Percentiles rank a stretch among this genome's conserved stretches.
phyloP scores from a whole-genome alignment of 2,888 invertebrate species.

The Apotomis betuletana region DNA sequence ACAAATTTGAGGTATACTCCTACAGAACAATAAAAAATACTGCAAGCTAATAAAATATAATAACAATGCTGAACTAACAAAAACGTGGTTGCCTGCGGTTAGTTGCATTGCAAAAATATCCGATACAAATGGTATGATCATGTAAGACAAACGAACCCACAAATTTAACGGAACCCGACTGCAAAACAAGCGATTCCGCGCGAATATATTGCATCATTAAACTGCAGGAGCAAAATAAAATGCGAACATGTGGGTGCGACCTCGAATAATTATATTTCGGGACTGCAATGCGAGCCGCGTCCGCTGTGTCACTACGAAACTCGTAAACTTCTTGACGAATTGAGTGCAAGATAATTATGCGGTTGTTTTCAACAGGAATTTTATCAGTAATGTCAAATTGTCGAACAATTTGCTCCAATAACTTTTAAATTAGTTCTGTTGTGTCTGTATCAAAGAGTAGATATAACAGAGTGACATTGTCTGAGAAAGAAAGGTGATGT shows the following conservation, averaged over 20 bases:
- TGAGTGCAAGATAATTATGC: constrained; percentile 28
- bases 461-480: too few relatives aligned
- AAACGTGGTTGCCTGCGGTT: neutral
- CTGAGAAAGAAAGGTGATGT: too few relatives aligned
- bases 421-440: neutral
- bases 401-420: neutral
- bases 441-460: too few relatives aligned
- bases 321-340: constrained; percentile 34
- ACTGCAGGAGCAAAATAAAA: constrained; percentile 67
- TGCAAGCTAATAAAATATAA: too few relatives aligned
- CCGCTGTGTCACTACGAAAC: constrained; percentile 52
- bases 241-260: constrained; percentile 66
- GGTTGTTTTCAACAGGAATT: constrained; percentile 20
- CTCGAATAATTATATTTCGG: constrained; percentile 75
- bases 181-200: constrained; percentile 48
- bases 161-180: constrained; percentile 24
- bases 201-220: constrained; percentile 50
- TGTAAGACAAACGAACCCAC: constrained; percentile 14
- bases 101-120: neutral
- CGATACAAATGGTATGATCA: neutral
- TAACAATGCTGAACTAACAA: neutral
- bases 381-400: constrained; percentile 3
- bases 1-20: too few relatives aligned
- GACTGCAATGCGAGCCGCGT: constrained; percentile 52
- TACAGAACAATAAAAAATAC: too few relatives aligned